Evolutionary conservation across 2,113 vertebrate genomes (phyloP).

Genomic region (Cairina moschata): DNA sequence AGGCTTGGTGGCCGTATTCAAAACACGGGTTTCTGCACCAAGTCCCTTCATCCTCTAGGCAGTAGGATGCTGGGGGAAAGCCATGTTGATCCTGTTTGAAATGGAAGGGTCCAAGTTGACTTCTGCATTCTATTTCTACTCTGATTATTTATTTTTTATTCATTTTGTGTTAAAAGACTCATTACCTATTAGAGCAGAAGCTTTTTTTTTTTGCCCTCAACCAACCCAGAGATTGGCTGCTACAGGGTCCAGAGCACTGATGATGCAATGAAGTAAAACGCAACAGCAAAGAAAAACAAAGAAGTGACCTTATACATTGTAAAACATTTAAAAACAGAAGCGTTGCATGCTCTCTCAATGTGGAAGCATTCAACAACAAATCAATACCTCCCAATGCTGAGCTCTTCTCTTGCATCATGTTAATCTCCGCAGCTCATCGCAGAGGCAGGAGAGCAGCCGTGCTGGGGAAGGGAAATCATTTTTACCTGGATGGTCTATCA

Average conservation of each 20-base stretch:
- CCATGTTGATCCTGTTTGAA: not conserved
- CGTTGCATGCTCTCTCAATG: not conserved
- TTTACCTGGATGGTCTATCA: not conserved
- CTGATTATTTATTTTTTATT: not conserved
- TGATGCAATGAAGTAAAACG: not conserved
- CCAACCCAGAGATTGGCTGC: not conserved
- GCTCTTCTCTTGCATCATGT: not conserved
- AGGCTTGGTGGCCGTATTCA: not conserved
- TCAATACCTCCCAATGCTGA: not conserved
- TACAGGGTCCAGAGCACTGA: rapidly evolving
- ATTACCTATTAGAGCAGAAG: not conserved
- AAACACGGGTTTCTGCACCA: not conserved
- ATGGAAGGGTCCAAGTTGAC: not conserved
- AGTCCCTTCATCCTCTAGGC: not conserved
- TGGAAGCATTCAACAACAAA: not conserved
- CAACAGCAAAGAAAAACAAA: not conserved
- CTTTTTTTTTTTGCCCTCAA: not conserved
- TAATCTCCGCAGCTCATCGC: not conserved
- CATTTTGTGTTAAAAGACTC: not conserved
- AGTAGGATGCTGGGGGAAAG: not conserved
- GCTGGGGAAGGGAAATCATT: not conserved
- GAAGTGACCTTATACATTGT: not conserved
- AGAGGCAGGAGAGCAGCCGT: not conserved
- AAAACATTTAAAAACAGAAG: not conserved
- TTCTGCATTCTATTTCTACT: not conserved